Conservation (phyloP, 2,113 vertebrate species). For the Procavia capensis region DNA sequence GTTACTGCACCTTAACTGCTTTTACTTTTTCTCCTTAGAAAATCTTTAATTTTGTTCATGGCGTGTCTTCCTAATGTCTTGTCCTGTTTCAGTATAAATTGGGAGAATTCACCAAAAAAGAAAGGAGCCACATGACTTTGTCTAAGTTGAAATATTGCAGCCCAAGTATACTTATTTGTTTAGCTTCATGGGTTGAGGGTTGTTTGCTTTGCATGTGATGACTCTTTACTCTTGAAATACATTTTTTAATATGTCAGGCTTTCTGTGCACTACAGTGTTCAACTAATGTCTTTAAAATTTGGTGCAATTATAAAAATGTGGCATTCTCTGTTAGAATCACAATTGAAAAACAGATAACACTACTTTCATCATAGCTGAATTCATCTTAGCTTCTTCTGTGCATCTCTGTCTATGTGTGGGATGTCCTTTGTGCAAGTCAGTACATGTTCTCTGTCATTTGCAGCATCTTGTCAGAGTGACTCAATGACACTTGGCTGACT, state of each 20-base stretch:
- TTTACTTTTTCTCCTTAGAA: neutral
- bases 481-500: no score
- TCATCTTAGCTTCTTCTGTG: neutral
- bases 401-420: neutral
- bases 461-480: neutral
- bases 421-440: neutral
- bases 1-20: neutral
- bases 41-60: conserved; percentile 22
- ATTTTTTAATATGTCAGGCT: neutral
- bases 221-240: neutral
- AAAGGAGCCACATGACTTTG: neutral
- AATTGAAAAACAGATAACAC: neutral
- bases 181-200: neutral
- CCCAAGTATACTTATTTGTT: neutral
- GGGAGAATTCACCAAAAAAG: neutral
- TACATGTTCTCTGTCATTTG: neutral
- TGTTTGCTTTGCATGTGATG: neutral
- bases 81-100: neutral
- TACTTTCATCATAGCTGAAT: neutral
- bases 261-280: neutral
- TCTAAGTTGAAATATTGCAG: neutral
- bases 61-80: neutral
- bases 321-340: neutral
- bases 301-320: neutral
- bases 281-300: conserved; percentile 46